phyloP scores from a whole-genome alignment of 2,113 vertebrate species.

The Plecturocebus donacophilus region DNA sequence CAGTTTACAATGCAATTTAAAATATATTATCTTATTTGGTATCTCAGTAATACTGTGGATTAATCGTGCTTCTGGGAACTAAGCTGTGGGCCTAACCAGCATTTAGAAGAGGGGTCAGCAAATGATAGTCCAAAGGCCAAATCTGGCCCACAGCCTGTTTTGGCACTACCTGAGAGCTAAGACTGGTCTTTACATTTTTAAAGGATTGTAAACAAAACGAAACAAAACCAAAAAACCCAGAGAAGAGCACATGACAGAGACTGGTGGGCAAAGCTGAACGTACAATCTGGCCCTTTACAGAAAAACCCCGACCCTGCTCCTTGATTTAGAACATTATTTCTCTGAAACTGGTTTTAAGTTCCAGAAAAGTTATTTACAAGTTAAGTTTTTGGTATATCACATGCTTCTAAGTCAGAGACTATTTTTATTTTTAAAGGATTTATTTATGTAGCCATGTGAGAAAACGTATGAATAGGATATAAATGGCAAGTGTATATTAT shows the following conservation, averaged over 20 bases:
- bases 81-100: neutral
- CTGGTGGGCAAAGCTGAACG: neutral
- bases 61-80: neutral
- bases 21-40: neutral
- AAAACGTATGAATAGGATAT: neutral
- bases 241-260: neutral
- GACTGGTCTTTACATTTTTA: neutral
- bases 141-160: neutral
- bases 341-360: slow-evolving; percentile 6
- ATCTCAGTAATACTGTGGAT: neutral
- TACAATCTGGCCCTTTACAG: neutral
- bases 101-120: neutral
- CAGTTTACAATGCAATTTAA: neutral
- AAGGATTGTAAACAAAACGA: neutral
- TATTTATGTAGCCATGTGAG: neutral
- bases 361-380: slow-evolving; percentile 17
- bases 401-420: neutral
- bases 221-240: neutral
- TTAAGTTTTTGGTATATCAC: neutral
- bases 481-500: neutral
- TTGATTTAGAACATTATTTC: neutral
- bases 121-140: neutral
- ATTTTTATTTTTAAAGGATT: neutral
- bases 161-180: neutral
- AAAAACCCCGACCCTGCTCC: neutral